Percentiles rank a stretch among this genome's conserved stretches.
Evolutionary conservation across 2,888 invertebrate genomes (phyloP).

Genomic region (Drosophila longiperda): DNA sequence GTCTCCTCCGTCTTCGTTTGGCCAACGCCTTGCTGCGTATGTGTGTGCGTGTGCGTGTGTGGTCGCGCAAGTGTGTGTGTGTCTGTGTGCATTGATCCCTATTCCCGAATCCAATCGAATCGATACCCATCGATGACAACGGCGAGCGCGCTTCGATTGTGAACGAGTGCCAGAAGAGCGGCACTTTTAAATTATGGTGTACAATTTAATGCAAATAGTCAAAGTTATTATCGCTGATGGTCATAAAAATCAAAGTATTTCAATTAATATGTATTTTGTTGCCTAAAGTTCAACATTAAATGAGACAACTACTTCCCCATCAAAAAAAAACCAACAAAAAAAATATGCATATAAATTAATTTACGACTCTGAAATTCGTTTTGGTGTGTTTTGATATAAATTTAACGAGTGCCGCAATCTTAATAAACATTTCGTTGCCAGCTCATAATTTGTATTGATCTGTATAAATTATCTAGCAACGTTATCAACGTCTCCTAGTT

Average conservation of each 20-base stretch:
- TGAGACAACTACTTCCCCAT: constrained; percentile 25
- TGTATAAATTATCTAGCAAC: constrained; percentile 34
- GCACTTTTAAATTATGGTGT: constrained; percentile 61
- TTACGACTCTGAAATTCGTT: constrained; percentile 48
- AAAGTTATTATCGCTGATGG: constrained; percentile 50
- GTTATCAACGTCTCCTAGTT: constrained; percentile 30
- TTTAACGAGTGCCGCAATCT: constrained; percentile 58
- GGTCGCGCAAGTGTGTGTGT: constrained; percentile 27
- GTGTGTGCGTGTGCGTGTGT: constrained; percentile 23
- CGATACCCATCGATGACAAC: constrained; percentile 3
- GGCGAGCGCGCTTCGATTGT: constrained; percentile 14
- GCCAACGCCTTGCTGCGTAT: neutral
- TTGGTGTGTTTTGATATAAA: constrained; percentile 35
- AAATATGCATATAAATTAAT: no score
- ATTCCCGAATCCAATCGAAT: constrained; percentile 5
- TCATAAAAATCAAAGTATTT: constrained; percentile 59
- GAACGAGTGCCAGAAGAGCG: constrained; percentile 13
- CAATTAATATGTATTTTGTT: constrained; percentile 47
- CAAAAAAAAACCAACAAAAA: neutral
- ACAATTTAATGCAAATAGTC: constrained; percentile 48
- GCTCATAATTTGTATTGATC: constrained; percentile 61
- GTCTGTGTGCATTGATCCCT: constrained; percentile 21
- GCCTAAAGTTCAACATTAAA: constrained; percentile 47
- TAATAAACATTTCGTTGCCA: constrained; percentile 65
- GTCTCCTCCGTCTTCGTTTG: constrained; percentile 1